phyloP scores from a whole-genome alignment of 2,888 invertebrate genomes.

The Patella pellucida region DNA sequence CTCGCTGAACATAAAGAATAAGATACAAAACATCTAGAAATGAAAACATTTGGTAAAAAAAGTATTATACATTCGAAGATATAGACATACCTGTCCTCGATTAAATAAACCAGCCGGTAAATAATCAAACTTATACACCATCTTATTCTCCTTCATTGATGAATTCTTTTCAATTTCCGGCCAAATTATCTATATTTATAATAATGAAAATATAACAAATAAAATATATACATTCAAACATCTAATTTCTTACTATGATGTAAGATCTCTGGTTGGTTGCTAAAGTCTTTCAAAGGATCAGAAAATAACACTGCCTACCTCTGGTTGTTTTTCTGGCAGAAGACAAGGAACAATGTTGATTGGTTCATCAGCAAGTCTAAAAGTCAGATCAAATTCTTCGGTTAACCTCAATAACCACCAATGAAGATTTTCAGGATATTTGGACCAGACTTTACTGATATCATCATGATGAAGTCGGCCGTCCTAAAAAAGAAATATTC shows the following conservation, averaged over 20 bases:
- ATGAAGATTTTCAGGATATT: conserved; percentile 59
- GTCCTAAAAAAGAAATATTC: conserved; percentile 42
- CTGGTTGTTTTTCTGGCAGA: conserved; percentile 64
- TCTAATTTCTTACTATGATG: no score
- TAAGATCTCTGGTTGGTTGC: no score
- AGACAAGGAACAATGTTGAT: conserved; percentile 70
- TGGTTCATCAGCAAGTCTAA: conserved; percentile 55
- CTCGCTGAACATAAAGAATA: neutral
- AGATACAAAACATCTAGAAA: no score
- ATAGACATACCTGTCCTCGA: conserved; percentile 62
- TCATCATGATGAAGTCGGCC: conserved; percentile 64
- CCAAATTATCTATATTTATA: conserved; percentile 54
- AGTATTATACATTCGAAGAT: no score
- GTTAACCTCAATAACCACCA: conserved; percentile 68
- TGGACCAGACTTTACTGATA: conserved; percentile 61
- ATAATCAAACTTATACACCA: conserved; percentile 68
- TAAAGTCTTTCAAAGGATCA: no score
- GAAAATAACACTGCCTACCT: conserved; percentile 40
- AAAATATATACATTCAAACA: no score
- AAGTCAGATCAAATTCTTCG: conserved; percentile 70
- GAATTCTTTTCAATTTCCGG: conserved; percentile 53
- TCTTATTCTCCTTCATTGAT: conserved; percentile 54
- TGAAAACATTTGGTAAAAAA: no score
- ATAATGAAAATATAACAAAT: neutral
- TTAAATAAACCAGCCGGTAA: conserved; percentile 70